These are phyloP conservation scores for Nasua narica DNA, from an alignment of 2,797 vertebrate species.

Conservation along the genomic window DNA sequence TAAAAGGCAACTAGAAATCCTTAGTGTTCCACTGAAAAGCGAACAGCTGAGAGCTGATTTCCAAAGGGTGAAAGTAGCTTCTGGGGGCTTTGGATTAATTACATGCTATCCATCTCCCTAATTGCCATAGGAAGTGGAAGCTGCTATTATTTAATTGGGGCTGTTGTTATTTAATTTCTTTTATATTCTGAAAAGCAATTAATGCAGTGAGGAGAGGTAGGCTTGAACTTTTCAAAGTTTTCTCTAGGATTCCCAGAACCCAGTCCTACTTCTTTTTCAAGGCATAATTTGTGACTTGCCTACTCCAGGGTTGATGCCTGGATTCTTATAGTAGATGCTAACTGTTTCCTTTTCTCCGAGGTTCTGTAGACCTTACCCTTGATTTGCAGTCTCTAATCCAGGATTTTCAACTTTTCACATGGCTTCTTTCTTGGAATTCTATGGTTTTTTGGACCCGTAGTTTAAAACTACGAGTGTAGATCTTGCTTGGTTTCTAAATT, in stretches of 20 bases:
- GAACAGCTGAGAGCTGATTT: slow-evolving; percentile 36
- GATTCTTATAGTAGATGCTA: background rate
- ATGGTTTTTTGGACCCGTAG: background rate
- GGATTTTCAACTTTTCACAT: background rate
- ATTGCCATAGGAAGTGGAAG: slow-evolving; percentile 67
- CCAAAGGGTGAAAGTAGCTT: slow-evolving; percentile 32
- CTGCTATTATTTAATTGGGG: slow-evolving; percentile 71
- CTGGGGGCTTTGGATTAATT: slow-evolving; percentile 66
- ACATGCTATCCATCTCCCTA: slow-evolving; percentile 58
- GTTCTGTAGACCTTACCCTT: background rate
- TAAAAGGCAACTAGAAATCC: slow-evolving; percentile 55
- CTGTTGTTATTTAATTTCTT: slow-evolving; percentile 74
- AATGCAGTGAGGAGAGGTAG: slow-evolving; percentile 20
- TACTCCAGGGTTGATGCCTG: background rate
- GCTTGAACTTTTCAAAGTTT: slow-evolving; percentile 20
- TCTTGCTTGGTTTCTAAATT: background rate
- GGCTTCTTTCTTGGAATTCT: background rate
- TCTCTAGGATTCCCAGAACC: background rate
- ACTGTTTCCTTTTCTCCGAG: background rate
- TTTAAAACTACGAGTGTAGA: background rate
- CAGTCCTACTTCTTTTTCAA: background rate
- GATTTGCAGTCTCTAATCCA: background rate
- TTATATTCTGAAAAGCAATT: slow-evolving; percentile 70
- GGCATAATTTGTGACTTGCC: background rate
- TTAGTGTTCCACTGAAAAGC: background rate